Percentiles rank a stretch among this genome's conserved stretches.
phyloP scores from a whole-genome alignment of 2,888 invertebrate species.

The Geotrupes spiniger region DNA sequence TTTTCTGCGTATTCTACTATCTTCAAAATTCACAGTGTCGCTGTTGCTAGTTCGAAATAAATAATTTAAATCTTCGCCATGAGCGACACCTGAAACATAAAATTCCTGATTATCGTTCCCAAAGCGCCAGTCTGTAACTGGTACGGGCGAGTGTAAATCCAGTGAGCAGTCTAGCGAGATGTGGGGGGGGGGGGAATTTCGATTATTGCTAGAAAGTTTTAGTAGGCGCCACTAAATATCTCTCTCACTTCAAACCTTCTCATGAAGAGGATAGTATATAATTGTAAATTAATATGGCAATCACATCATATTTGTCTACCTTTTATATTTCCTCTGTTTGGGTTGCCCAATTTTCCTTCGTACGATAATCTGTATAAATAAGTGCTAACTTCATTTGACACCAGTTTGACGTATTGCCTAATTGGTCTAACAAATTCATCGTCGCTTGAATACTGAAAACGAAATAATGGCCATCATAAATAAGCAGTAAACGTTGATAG shows the following conservation, averaged over 20 bases:
- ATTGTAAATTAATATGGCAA: too few species aligned
- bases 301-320: too few species aligned
- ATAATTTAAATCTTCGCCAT: conserved; percentile 12
- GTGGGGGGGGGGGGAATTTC: too few species aligned
- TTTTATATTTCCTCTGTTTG: conserved; percentile 22
- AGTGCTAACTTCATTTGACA: conserved; percentile 18
- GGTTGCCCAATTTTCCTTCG: conserved; percentile 22
- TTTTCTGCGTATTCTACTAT: neutral
- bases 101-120: too few species aligned
- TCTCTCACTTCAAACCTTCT: too few species aligned
- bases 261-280: too few species aligned
- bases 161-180: too few species aligned
- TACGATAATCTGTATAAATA: conserved; percentile 32
- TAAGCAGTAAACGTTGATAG: too few species aligned
- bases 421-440: conserved; percentile 28
- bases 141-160: too few species aligned
- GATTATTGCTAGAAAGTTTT: too few species aligned
- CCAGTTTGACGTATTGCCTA: conserved; percentile 21
- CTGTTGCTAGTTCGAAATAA: neutral
- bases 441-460: conserved; percentile 27
- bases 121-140: too few species aligned
- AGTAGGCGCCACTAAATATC: too few species aligned
- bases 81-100: conserved; percentile 5
- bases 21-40: conserved; percentile 1
- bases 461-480: conserved; percentile 10